These are phyloP conservation scores for Lacerta agilis DNA, from an alignment of 2,797 vertebrate species.

Conservation along the genomic window DNA sequence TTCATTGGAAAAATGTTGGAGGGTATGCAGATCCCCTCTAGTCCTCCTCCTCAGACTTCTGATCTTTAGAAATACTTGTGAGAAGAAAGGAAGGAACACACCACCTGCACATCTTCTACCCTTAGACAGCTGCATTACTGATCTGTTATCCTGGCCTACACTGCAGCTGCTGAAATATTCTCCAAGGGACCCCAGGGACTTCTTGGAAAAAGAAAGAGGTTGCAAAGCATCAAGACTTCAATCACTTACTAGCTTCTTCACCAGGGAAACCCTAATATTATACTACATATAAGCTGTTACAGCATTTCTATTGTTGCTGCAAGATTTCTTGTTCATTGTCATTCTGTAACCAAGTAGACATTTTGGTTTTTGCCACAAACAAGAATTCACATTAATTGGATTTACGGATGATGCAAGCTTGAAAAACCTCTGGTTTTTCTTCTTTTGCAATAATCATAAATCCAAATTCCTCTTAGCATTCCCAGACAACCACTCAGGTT, in stretches of 20 bases:
- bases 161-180: background rate
- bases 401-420: slow-evolving; percentile 5
- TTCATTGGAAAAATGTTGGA: no score
- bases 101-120: background rate
- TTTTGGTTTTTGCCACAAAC: slow-evolving; percentile 16
- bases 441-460: slow-evolving; percentile 19
- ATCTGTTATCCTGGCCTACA: background rate
- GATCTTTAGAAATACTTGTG: background rate
- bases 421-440: background rate
- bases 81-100: background rate
- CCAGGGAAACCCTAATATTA: background rate
- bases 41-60: background rate
- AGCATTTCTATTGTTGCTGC: background rate
- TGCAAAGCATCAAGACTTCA: background rate
- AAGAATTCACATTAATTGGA: slow-evolving; percentile 32
- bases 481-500: slow-evolving; percentile 7
- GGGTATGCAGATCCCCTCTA: background rate
- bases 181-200: background rate
- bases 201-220: background rate
- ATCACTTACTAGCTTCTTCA: background rate
- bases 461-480: slow-evolving; percentile 41
- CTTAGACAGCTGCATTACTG: background rate
- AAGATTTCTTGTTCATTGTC: background rate
- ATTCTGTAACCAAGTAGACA: background rate
- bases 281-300: background rate